phyloP scores from a whole-genome alignment of 2,888 invertebrate genomes.

The Pseudococcus viburni region DNA sequence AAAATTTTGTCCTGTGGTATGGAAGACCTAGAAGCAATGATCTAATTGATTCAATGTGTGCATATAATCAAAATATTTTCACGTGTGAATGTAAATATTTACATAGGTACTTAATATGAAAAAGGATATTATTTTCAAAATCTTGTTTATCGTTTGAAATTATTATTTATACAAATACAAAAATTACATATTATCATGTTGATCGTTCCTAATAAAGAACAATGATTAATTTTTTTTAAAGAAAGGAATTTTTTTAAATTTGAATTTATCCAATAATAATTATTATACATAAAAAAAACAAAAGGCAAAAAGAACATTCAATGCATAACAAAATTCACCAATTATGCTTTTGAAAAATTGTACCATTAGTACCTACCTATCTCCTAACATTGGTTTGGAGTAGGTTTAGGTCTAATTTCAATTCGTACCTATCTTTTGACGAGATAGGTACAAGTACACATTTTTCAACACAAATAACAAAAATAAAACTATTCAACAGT shows the following conservation, averaged over 20 bases:
- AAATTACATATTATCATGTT: not conserved
- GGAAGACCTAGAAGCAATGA: not conserved
- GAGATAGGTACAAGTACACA: not conserved
- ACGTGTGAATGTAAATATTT: not conserved
- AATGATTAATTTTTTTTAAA: not conserved
- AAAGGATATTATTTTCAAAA: not conserved
- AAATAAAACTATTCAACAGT: constrained; percentile 38
- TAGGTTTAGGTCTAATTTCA: not conserved
- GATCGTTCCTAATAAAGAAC: not conserved
- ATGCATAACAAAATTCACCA: not conserved
- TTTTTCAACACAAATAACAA: not conserved
- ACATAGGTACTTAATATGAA: not conserved
- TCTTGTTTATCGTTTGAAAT: not conserved
- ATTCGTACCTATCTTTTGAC: not conserved
- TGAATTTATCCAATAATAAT: not conserved
- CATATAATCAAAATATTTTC: not conserved
- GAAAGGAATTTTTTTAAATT: not conserved
- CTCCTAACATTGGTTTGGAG: too few relatives aligned
- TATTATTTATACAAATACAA: constrained; percentile 15
- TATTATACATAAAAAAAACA: not conserved
- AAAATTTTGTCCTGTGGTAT: not conserved
- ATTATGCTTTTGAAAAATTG: not conserved
- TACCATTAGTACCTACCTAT: not conserved
- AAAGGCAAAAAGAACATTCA: constrained; percentile 1
- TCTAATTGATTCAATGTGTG: not conserved